Conservation (phyloP, 1,140 invertebrate species). For the Macrosteles quadrilineatus region DNA sequence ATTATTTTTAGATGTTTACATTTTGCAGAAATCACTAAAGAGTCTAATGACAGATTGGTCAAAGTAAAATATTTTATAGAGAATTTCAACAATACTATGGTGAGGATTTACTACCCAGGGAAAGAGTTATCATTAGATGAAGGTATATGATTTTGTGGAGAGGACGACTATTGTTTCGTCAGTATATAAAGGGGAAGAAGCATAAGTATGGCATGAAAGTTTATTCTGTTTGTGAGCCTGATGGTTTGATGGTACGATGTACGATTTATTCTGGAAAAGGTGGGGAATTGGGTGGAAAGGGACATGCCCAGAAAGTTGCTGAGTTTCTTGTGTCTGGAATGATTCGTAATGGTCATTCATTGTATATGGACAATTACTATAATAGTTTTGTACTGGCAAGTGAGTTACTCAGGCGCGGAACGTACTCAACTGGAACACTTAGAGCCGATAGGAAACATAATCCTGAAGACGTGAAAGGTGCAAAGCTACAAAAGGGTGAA, state of each 20-base stretch:
- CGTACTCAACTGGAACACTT: no score
- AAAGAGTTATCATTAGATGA: background rate
- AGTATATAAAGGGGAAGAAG: background rate
- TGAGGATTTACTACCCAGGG: background rate
- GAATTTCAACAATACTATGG: background rate
- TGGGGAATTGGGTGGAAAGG: background rate
- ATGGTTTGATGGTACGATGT: background rate
- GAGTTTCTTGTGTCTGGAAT: no score
- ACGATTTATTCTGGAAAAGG: background rate
- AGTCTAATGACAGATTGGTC: background rate
- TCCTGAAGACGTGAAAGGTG: no score
- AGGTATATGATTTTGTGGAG: background rate
- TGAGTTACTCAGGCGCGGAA: no score
- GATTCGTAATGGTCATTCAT: background rate
- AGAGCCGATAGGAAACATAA: no score
- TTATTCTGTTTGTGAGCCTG: background rate
- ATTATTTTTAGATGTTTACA: background rate
- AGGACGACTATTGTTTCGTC: no score
- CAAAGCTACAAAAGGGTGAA: no score
- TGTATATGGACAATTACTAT: constrained; percentile 4
- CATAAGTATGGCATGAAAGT: constrained; percentile 9
- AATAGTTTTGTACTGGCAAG: background rate
- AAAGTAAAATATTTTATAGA: background rate
- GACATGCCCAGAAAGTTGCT: no score
- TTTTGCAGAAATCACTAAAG: background rate